These are phyloP conservation scores for Wasmannia auropunctata DNA, from an alignment of 1,140 invertebrate species.

Conservation along the genomic window DNA sequence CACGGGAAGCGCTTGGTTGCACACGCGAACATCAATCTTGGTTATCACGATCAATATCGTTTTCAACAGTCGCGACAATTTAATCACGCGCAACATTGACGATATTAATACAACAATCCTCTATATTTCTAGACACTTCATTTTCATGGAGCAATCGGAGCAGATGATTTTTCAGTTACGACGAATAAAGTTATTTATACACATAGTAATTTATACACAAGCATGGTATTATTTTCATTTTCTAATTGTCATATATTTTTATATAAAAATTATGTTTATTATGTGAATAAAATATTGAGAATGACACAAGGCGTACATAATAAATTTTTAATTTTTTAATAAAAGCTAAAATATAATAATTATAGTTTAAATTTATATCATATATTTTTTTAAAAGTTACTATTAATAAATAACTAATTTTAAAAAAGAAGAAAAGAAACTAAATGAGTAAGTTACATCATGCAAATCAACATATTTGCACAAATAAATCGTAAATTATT, in stretches of 20 bases:
- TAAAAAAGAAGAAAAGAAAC: background rate
- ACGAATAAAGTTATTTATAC: background rate
- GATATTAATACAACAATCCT: background rate
- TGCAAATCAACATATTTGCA: background rate
- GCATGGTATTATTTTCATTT: background rate
- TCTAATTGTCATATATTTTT: background rate
- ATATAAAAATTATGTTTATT: background rate
- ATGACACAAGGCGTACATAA: background rate
- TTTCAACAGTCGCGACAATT: background rate
- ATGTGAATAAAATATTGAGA: background rate
- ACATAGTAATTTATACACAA: too few relatives aligned
- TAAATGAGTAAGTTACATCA: background rate
- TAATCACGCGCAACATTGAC: slow-evolving; percentile 1
- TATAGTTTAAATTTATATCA: background rate
- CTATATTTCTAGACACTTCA: background rate
- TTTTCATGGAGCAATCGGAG: background rate
- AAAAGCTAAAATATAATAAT: background rate
- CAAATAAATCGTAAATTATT: background rate
- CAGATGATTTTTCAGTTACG: background rate
- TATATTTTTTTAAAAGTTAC: background rate
- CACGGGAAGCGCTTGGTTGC: slow-evolving; percentile 27
- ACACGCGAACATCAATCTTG: slow-evolving; percentile 54
- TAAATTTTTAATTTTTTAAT: background rate
- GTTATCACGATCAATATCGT: slow-evolving; percentile 44
- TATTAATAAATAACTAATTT: background rate